These are phyloP conservation scores for Spodoptera exigua DNA, from an alignment of 2,888 invertebrate species.

Conservation along the genomic window DNA sequence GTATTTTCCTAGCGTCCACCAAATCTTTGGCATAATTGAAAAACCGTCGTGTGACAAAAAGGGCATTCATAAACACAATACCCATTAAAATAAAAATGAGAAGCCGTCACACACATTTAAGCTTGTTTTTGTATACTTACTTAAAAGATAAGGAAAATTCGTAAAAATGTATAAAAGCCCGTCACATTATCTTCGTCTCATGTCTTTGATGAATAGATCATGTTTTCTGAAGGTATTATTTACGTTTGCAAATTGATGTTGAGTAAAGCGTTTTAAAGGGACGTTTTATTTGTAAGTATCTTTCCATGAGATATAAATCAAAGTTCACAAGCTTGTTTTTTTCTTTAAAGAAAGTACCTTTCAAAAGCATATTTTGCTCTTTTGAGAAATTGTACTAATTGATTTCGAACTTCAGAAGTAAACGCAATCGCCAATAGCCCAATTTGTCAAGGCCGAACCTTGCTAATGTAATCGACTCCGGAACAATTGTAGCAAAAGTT, in stretches of 20 bases:
- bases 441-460: conserved; percentile 22
- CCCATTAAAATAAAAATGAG: conserved; percentile 5
- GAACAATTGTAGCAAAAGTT: conserved; percentile 42
- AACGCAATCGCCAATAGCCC: not conserved
- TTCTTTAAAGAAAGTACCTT: conserved; percentile 1
- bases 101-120: conserved; percentile 19
- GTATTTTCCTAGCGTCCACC: no score
- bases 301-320: conserved; percentile 19
- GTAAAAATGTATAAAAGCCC: conserved; percentile 24
- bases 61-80: not conserved
- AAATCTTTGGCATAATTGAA: no score
- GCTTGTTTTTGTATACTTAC: conserved; percentile 26
- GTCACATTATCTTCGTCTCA: conserved; percentile 21
- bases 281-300: conserved; percentile 5
- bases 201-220: conserved; percentile 38
- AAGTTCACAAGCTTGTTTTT: conserved; percentile 9
- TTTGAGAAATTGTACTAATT: conserved; percentile 18
- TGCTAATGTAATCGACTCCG: conserved; percentile 29
- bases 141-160: conserved; percentile 35
- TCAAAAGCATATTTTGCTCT: conserved; percentile 14
- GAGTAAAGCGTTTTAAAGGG: conserved; percentile 13
- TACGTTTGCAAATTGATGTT: conserved; percentile 36
- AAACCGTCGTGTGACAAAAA: not conserved
- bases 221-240: conserved; percentile 39
- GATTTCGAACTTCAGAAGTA: conserved; percentile 3